phyloP scores from a whole-genome alignment of 1,140 invertebrate genomes.

The Zaprionus tsacasi region DNA sequence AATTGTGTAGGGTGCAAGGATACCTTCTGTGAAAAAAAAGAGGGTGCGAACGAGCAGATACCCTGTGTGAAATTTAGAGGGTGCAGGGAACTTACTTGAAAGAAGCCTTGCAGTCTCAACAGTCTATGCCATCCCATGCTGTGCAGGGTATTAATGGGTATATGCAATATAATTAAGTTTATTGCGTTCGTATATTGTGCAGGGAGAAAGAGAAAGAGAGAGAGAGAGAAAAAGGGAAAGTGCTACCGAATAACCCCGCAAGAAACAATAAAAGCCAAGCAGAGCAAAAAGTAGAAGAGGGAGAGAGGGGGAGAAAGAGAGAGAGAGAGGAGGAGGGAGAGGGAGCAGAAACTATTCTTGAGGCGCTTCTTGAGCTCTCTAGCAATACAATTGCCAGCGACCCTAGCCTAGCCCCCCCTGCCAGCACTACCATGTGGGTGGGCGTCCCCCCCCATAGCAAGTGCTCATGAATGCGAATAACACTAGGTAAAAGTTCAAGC shows the following conservation, averaged over 20 bases:
- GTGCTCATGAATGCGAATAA: constrained; percentile 66
- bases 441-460: neutral
- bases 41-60: neutral
- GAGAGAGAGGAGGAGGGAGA: constrained; percentile 4
- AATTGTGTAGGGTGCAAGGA: neutral
- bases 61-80: neutral
- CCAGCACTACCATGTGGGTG: neutral
- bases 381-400: constrained; percentile 6
- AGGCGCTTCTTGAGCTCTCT: constrained; percentile 18
- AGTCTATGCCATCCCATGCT: too few species aligned
- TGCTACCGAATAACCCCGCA: constrained; percentile 15
- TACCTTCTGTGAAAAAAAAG: too few species aligned
- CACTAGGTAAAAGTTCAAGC: constrained; percentile 68
- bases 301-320: neutral
- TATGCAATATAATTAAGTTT: constrained; percentile 40
- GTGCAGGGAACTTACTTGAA: neutral
- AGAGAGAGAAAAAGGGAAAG: constrained; percentile 24
- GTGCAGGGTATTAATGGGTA: neutral
- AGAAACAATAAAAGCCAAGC: constrained; percentile 45
- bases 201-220: neutral
- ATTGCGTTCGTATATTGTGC: constrained; percentile 46
- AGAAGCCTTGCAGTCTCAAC: too few species aligned
- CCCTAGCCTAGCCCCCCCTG: neutral
- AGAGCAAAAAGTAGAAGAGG: constrained; percentile 5
- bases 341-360: constrained; percentile 5